Evolutionary conservation across 2,113 vertebrate species (phyloP), one percentile per base, ranked within the genome.

Genomic region (Mobula birostris): DNA sequence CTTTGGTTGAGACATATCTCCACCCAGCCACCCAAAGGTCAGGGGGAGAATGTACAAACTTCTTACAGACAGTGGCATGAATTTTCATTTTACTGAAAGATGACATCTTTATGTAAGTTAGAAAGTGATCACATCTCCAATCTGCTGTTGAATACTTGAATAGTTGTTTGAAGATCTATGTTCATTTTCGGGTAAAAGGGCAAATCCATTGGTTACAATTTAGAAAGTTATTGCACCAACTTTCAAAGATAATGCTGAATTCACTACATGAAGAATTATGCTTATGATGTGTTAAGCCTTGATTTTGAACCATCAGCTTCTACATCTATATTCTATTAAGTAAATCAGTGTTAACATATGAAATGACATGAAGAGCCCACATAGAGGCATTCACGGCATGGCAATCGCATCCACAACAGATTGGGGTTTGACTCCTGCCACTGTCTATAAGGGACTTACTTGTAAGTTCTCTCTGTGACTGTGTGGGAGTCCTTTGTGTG

Each of bases 161-260:
- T 32, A 68, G 63, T 91, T 63, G n/a, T 91, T 91, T 91, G 88
- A 91, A n/a, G 63, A 70, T n/a, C n/a, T 17, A 40, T 91, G 88
- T 91, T 91, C 70, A 66, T 7, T 9, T 68, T 91, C 66, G 70
- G 66, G 66, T n/a, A 70, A 66, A 63, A 91, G n/a, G 63, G 63
- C 7, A 91, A 70, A 70, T n/a, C 21, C 70, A 91, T 91, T 91
- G 88, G 70, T 91, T 91, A 66, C 32, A 91, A 70, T 91, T n/a
- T 91, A 68, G 63, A 91, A 21, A 91, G 85, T 63, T 56, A 88
- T n/a, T 70, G 66, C 88, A 93, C 27, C 74, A 93, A 93, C 72
- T 17, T 74, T 7, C 70, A 27, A 48, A 56, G 27, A 74, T 93
- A 70, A 74, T 40, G 4, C 68, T 93, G 68, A 93, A 93, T 66